A percentile compares a stretch with the other conserved stretches of the same genome.
Conservation (phyloP, 2,113 vertebrate species). For the Calidris pygmaea region DNA sequence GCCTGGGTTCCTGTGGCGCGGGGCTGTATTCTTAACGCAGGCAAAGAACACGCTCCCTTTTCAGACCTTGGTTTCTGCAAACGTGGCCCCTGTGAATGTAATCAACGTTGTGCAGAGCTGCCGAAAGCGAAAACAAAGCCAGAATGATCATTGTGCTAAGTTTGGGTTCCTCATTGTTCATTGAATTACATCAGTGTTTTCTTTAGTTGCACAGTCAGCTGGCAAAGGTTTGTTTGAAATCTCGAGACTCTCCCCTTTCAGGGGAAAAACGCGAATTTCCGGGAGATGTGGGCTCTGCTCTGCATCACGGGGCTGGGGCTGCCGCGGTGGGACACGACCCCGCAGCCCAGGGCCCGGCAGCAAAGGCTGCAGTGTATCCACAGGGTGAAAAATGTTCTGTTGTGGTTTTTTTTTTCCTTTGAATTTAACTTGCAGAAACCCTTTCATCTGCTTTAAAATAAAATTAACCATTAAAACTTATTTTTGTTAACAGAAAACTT, state of each 20-base stretch:
- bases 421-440: background rate
- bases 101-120: constrained; percentile 48
- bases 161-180: constrained; percentile 59
- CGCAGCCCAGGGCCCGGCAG: background rate
- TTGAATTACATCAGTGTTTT: constrained; percentile 58
- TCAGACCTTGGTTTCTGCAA: constrained; percentile 19
- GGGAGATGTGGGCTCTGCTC: constrained; percentile 3
- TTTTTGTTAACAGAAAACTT: background rate
- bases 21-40: background rate
- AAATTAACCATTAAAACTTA: background rate
- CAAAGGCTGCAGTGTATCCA: background rate
- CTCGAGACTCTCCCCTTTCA: constrained; percentile 39
- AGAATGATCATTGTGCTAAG: constrained; percentile 58
- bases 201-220: constrained; percentile 66
- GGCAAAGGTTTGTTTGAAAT: constrained; percentile 47
- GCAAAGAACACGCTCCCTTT: background rate
- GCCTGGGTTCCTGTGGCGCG: background rate
- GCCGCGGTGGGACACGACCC: accelerated
- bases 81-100: constrained; percentile 31
- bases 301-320: background rate
- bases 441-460: background rate
- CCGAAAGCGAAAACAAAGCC: constrained; percentile 49
- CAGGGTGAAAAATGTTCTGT: background rate
- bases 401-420: background rate
- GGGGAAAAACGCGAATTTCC: constrained; percentile 43